Evolutionary conservation across 2,888 invertebrate species (phyloP), one percentile per base, ranked within the genome.

Genomic region (Rapana venosa): DNA sequence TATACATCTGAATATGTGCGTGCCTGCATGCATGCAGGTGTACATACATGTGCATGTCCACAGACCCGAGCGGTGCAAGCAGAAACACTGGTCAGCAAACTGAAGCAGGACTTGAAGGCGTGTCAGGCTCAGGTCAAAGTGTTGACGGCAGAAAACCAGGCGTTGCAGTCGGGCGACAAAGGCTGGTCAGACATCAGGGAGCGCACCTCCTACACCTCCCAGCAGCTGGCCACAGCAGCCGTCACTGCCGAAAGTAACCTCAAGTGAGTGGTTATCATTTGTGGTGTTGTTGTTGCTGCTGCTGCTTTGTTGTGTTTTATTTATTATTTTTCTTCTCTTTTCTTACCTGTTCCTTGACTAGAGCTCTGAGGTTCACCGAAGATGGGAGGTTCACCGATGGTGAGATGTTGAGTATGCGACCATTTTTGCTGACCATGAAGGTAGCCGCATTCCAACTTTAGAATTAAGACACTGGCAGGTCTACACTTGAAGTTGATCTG

Each of bases 1-100:
- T n/a, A n/a, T n/a, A n/a, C n/a, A n/a, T n/a, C n/a, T n/a, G n/a
- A n/a, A n/a, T n/a, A n/a, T n/a, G n/a, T n/a, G n/a, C n/a, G n/a
- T n/a, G n/a, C n/a, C n/a, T n/a, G n/a, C n/a, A n/a, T n/a, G n/a
- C n/a, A n/a, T n/a, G n/a, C n/a, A n/a, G n/a, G n/a, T n/a, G n/a
- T n/a, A n/a, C n/a, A n/a, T n/a, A n/a, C n/a, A n/a, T n/a, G 47
- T 47, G 15, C 22, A 58, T 74, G 35, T 47, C 74, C 1, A 20
- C 93, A 95, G 95, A 91, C 94, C 93, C 91, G 95, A 90, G 95
- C 95, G n/a, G 94, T 95, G 0, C 91, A 93, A 89, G 95, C 95
- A 85, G 95, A 95, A 91, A 92, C 91, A 20, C 92, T 92, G 79
- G 94, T 94, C 2, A 90, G 92, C 17, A 94, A 93, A 90, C 92